These are phyloP conservation scores for Tachysurus vachellii DNA, from an alignment of 2,113 vertebrate genomes.

Conservation along the genomic window DNA sequence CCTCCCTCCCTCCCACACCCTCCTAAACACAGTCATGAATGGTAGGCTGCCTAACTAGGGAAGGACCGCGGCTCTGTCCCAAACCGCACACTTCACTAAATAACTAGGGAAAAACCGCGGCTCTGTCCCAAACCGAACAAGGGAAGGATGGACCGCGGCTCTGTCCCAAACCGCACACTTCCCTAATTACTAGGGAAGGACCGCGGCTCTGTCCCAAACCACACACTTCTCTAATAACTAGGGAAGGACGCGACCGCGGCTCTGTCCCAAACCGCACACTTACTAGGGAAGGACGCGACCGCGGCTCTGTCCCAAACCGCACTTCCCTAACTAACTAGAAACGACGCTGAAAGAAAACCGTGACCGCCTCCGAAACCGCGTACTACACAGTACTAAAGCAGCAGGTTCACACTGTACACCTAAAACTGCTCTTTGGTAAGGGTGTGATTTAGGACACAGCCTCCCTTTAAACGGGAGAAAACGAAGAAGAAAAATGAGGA, in stretches of 20 bases:
- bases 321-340: neutral
- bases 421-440: no score
- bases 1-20: conserved; percentile 4
- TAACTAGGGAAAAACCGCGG: no score
- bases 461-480: conserved; percentile 1
- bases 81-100: conserved; percentile 4
- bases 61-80: conserved; percentile 69
- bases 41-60: conserved; percentile 72
- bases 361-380: neutral
- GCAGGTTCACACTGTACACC: no score
- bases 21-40: conserved; percentile 66
- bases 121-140: no score
- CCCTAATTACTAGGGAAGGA: conserved; percentile 29
- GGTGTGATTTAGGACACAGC: conserved; percentile 32
- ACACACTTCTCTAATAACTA: conserved; percentile 43
- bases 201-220: conserved; percentile 60
- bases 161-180: no score
- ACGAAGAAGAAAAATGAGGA: conserved; percentile 35
- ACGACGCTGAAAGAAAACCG: neutral
- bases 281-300: conserved; percentile 66
- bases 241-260: conserved; percentile 66
- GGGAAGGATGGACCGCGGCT: no score
- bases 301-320: conserved; percentile 61
- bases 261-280: conserved; percentile 62
- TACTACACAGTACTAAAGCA: no score